These are phyloP conservation scores for Canis aureus DNA, from an alignment of 2,113 vertebrate species.

Conservation along the genomic window DNA sequence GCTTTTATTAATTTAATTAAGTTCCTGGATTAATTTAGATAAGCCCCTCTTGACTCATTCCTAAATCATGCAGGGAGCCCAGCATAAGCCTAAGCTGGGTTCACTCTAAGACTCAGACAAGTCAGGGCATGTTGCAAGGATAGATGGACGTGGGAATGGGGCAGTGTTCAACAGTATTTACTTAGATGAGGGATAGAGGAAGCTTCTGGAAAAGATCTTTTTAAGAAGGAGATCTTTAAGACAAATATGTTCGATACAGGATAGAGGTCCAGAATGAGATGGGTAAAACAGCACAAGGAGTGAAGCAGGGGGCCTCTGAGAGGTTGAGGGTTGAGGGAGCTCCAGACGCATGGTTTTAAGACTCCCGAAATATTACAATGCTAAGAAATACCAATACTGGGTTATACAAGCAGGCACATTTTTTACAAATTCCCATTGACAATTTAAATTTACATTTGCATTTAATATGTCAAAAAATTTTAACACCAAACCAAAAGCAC, in stretches of 20 bases:
- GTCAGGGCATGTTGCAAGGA: neutral
- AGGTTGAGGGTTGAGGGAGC: neutral
- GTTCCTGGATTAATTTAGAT: constrained; percentile 41
- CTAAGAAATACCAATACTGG: neutral
- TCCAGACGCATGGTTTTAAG: neutral
- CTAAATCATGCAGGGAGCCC: neutral
- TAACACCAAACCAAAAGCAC: constrained; percentile 21
- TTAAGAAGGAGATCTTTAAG: neutral
- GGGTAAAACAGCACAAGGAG: neutral
- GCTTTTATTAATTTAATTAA: constrained; percentile 42
- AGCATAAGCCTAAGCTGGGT: neutral
- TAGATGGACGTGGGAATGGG: neutral
- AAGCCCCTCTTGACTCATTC: neutral
- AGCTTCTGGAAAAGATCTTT: neutral
- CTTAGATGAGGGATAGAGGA: neutral
- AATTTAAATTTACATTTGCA: neutral
- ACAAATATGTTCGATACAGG: neutral
- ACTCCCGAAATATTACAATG: neutral
- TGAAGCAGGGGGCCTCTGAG: neutral
- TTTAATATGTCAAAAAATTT: neutral
- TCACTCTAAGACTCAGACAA: neutral
- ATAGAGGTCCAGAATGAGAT: neutral
- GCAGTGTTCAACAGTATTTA: neutral
- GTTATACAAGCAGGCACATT: neutral
- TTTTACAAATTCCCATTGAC: neutral